Evolutionary conservation across 2,113 vertebrate genomes (phyloP).

Genomic region (Phalacrocorax carbo): DNA sequence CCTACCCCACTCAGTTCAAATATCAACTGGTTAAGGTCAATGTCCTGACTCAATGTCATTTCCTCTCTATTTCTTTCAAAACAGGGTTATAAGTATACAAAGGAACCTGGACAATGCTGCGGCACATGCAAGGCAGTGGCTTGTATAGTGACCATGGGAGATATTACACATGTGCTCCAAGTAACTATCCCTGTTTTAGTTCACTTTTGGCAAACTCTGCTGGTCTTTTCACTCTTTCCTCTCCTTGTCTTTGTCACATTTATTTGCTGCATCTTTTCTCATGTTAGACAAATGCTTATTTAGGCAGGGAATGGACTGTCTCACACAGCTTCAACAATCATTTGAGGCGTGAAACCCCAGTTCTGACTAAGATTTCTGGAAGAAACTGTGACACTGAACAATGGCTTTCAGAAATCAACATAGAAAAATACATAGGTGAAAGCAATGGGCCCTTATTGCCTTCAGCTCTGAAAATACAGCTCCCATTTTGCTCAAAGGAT

Average conservation of each 20-base stretch:
- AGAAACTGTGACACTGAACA: not conserved
- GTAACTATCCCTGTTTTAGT: constrained; percentile 3
- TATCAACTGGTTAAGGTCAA: not conserved
- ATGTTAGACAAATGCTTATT: not conserved
- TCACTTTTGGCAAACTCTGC: not conserved
- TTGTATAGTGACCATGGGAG: constrained; percentile 22
- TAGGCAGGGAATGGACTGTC: not conserved
- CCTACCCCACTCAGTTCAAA: not conserved
- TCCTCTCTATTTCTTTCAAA: not conserved
- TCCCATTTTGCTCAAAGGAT: not conserved
- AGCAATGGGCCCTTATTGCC: not conserved
- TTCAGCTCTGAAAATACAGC: not conserved
- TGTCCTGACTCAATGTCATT: not conserved
- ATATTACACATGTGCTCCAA: not conserved
- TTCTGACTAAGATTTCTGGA: not conserved
- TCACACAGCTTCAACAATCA: not conserved
- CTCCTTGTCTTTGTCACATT: not conserved
- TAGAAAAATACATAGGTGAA: not conserved
- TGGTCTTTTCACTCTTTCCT: not conserved
- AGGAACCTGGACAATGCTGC: constrained; percentile 53
- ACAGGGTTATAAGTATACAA: constrained; percentile 70
- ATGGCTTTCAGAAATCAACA: not conserved
- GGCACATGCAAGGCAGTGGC: constrained; percentile 31
- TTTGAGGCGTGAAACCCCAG: not conserved
- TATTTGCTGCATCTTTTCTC: not conserved